Base-by-base conservation (phyloP, 2,113 vertebrate genomes). In the Ctenomys sociabilis region DNA sequence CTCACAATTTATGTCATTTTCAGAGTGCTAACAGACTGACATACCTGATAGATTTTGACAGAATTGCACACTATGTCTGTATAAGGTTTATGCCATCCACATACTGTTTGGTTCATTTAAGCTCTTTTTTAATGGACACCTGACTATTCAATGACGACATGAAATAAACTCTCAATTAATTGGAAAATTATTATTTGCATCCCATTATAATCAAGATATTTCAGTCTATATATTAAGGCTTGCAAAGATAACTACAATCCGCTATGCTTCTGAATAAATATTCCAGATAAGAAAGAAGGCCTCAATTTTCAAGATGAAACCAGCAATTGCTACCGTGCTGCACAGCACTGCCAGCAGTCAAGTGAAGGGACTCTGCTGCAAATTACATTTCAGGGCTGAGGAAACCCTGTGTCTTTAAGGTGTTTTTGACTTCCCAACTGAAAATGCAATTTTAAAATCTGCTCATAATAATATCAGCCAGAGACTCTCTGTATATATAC, bases 161-260 rank as follows among this genome's bases (percentile, higher is more conserved):
- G 24, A 70, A 94, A 66, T 96, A 75, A 85, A 85, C n/a, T 72
- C 22, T 57, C 75, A 83, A 5, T 68, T 86, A 68, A 83, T n/a
- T 64, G 3, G 14, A 24, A 77, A 92, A 26, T 43, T 82, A 66
- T 73, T 68, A 80, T 68, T 28, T 75, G 57, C 66, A 61, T 35
- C 7, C 2, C 30, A 72, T 61, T 35, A 9, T 43, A 93, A 40
- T 0, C 14, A 64, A 93, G 5, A 35, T 86, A 63, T 49, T 81
- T 64, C 59, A 4, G 14, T 52, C 90, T 16, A 13, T 66, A 35
- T 90, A 85, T 78, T 45, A 82, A 19, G 52, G 11, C 28, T 68
- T 57, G 24, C 13, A 35, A 73, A 77, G 10, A 93, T 64, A 72
- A 43, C n/a, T 90, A 70, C 1, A 94, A 54, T 32, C 13, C 24